Conservation (phyloP, 1,140 invertebrate species). For the Onthophagus taurus region DNA sequence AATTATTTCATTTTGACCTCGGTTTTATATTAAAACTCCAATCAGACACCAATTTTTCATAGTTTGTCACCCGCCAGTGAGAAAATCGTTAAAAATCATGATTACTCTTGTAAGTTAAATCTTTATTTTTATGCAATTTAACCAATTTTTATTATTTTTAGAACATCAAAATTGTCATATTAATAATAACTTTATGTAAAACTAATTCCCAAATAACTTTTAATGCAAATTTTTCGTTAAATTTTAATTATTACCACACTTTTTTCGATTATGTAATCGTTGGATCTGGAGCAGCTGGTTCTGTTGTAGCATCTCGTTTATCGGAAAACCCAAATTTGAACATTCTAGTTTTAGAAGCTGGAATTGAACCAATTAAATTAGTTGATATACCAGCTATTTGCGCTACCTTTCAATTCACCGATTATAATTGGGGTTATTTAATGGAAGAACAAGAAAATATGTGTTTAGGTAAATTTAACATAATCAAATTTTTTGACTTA, state of each 20-base stretch:
- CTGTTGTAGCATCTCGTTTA: constrained; percentile 51
- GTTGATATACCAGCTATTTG: constrained; percentile 65
- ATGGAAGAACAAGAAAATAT: constrained; percentile 60
- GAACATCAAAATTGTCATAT: too few species aligned
- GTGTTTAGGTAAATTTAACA: constrained; percentile 43
- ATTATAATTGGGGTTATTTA: constrained; percentile 70
- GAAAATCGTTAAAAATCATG: too few species aligned
- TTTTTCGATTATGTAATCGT: constrained; percentile 26
- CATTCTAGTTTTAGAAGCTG: constrained; percentile 62
- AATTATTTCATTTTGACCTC: too few species aligned
- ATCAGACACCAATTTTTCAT: too few species aligned
- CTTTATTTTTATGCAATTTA: too few species aligned
- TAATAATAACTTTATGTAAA: too few species aligned
- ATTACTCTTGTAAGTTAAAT: too few species aligned
- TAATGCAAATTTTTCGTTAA: background rate
- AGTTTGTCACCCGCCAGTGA: too few species aligned
- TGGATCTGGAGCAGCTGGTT: constrained; percentile 41
- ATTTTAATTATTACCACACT: background rate
- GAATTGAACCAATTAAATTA: constrained; percentile 52
- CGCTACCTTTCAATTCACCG: constrained; percentile 55
- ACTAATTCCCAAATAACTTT: background rate
- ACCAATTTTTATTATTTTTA: too few species aligned
- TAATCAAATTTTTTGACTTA: background rate
- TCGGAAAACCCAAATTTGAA: constrained; percentile 57
- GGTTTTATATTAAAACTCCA: too few species aligned